Evolutionary conservation across 2,113 vertebrate species (phyloP).

Genomic region (Pagrus major): DNA sequence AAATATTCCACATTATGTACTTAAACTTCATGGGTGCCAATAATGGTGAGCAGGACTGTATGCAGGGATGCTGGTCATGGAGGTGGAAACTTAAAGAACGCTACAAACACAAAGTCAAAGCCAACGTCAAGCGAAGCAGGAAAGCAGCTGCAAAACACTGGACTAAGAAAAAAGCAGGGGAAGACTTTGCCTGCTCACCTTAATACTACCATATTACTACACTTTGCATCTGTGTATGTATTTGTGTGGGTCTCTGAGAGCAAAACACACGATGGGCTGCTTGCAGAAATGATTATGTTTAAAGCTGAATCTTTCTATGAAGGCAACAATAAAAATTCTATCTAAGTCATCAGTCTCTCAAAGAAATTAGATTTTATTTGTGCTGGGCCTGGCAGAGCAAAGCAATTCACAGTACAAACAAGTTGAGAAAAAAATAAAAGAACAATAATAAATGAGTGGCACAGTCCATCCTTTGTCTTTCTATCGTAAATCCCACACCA

Average conservation of each 20-base stretch:
- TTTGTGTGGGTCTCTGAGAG: not conserved
- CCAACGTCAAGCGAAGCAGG: constrained; percentile 56
- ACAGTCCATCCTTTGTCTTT: constrained; percentile 73
- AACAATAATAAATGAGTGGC: constrained; percentile 78
- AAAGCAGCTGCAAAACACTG: constrained; percentile 51
- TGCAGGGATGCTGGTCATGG: constrained; percentile 71
- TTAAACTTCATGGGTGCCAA: too few species aligned
- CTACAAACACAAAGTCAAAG: constrained; percentile 75
- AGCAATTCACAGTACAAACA: constrained; percentile 69
- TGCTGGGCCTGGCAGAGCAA: constrained; percentile 30
- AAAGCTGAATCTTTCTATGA: constrained; percentile 26
- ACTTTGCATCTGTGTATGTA: constrained; percentile 26
- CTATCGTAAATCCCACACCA: constrained; percentile 74
- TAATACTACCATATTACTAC: constrained; percentile 4
- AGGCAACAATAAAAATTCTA: constrained; percentile 36
- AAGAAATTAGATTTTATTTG: constrained; percentile 53
- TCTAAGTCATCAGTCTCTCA: constrained; percentile 18
- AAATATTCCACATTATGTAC: too few species aligned
- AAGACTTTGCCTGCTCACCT: constrained; percentile 1
- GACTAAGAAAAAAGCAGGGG: constrained; percentile 32
- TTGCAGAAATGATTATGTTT: constrained; percentile 8
- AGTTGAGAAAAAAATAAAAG: constrained; percentile 57
- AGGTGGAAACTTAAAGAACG: constrained; percentile 79
- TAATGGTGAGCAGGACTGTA: too few species aligned
- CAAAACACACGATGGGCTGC: not conserved